Base-by-base conservation (phyloP, 1,140 invertebrate species). In the Drosophila pallidifrons region DNA sequence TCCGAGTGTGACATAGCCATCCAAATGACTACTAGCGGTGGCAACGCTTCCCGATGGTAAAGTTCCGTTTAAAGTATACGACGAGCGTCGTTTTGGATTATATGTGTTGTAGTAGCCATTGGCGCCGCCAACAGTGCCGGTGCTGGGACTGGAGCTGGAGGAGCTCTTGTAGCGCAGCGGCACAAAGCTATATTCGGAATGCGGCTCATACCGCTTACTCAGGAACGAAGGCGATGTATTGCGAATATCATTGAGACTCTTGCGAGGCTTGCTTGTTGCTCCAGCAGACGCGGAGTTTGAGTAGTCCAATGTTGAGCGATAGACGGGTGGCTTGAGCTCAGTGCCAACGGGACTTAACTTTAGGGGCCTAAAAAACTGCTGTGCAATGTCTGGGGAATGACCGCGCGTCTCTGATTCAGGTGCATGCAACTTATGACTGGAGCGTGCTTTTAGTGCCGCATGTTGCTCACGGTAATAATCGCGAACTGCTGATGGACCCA, bases 401-500 rank as follows among this genome's bases (percentile, higher is more conserved):
- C 74, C 78, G 10, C 91, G 78, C 7, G 74, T 86, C 32, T 77
- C 72, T 20, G 64, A 3, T 5, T 75, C 75, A 1, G 68, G 3
- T 0, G 55, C 65, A 66, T 88, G 81, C 49, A 76, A 11, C 32
- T 90, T 91, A 13, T 82, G 81, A 25, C 68, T 91, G 70, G 85
- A 92, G 49, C 88, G 83, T 4, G 76, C 81, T 69, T 85, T 92
- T 3, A 76, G 67, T 1, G 91, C 77, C n/a, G 89, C 83, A 28
- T 89, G 79, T 28, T 91, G 83, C 25, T 92, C 92, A 3, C 92
- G 81, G 35, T 92, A 92, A 52, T 92, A 92, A n/a, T 92, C 92
- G 1, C 92, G 78, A 0, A 92, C 91, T 5, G 91, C 91, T 10
- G 81, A 86, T 0, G 94, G 94, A 58, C 94, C 94, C 6, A 95